Base-by-base conservation (phyloP, 2,888 invertebrate species). In the Tipula vernalis region DNA sequence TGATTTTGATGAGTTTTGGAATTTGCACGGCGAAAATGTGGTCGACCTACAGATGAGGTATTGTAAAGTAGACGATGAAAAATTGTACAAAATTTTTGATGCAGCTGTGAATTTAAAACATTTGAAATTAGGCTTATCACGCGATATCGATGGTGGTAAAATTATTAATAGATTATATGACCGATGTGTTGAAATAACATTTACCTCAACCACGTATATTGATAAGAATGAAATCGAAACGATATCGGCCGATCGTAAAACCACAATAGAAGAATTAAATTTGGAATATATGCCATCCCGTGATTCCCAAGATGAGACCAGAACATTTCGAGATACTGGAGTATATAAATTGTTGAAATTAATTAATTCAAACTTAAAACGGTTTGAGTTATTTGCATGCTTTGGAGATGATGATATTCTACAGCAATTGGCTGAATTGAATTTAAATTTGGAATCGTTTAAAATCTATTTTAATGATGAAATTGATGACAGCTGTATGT, bases 261-360 rank as follows among this genome's bases (percentile, higher is more conserved):
- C 84, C n/a, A n/a, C 84, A 15, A 84, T 84, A 15, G 39, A 84
- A 84, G 39, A 39, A 84, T 84, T 84, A n/a, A 84, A 84, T 84
- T 84, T 84, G 5, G 84, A 84, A 39, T 84, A 15, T 84, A 8
- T 39, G 6, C 84, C 39, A 6, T 36, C 10, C n/a, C 5, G 5
- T 39, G 39, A 84, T n/a, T 3, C 8, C 5, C 39, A 39, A n/a
- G 84, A n/a, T n/a, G n/a, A 39, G n/a, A 39, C 5, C 6, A 10
- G 10, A n/a, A 4, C 39, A 41, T 84, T 84, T 8, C 39, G 15
- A 4, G n/a, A 39, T 5, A 6, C 39, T 2, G 84, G 84, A 39
- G 15, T 84, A 5, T 84, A 84, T 84, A 36, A 36, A 41, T 15
- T 84, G 0, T 15, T 84, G 6, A 5, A n/a, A n/a, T 39, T 39